Conservation (phyloP, 2,113 vertebrate species). For the Leucopsar rothschildi region DNA sequence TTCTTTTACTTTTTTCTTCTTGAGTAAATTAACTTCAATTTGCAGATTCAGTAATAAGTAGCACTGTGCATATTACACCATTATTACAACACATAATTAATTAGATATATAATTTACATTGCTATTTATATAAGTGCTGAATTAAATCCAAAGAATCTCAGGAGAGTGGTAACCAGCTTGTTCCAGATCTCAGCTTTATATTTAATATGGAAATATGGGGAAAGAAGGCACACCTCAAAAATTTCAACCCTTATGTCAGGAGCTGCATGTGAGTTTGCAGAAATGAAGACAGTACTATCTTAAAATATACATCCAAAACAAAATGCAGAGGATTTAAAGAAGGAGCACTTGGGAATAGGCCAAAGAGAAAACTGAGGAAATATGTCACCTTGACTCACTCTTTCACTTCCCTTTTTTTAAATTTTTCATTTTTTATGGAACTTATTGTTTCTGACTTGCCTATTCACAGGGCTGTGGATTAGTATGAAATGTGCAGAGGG, state of each 20-base stretch:
- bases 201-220: background rate
- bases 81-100: constrained; percentile 19
- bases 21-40: constrained; percentile 46
- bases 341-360: background rate
- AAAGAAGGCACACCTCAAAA: background rate
- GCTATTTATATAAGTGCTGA: background rate
- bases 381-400: background rate
- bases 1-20: constrained; percentile 10
- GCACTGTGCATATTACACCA: background rate
- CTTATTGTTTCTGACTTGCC: background rate
- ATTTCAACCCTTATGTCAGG: background rate
- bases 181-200: background rate
- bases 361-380: background rate
- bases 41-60: constrained; percentile 5
- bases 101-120: constrained; percentile 24
- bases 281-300: background rate
- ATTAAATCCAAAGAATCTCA: constrained; percentile 8
- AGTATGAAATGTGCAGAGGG: background rate
- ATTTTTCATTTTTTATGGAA: background rate
- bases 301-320: background rate
- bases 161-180: background rate
- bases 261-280: background rate
- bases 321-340: background rate
- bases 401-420: background rate
- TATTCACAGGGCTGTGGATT: background rate